Percentiles rank a stretch among this genome's conserved stretches.
phyloP scores from a whole-genome alignment of 64 coral and sea anemone genomes.

The Anthopleura sola region DNA sequence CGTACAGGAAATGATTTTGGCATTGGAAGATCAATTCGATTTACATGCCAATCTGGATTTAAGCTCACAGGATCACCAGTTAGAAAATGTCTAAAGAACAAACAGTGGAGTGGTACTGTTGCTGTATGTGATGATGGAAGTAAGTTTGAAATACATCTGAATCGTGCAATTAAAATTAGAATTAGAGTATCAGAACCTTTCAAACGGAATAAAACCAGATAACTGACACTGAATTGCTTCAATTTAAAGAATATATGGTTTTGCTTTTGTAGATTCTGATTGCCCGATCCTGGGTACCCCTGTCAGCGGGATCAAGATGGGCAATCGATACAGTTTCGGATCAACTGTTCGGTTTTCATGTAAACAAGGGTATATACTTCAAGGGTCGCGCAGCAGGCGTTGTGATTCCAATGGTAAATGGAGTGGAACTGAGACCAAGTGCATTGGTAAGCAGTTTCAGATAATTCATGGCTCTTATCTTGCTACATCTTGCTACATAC shows the following conservation, averaged over 20 bases:
- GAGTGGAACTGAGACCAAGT: constrained; percentile 62
- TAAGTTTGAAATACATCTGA: no score
- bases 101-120: constrained; percentile 46
- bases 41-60: constrained; percentile 58
- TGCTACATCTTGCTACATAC: no score
- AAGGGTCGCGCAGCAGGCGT: constrained; percentile 43
- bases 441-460: constrained; percentile 72
- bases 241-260: neutral
- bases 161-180: no score
- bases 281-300: constrained; percentile 65
- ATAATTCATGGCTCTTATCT: no score
- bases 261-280: constrained; percentile 52
- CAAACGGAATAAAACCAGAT: no score
- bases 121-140: constrained; percentile 61
- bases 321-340: constrained; percentile 57
- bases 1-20: constrained; percentile 36
- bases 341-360: constrained; percentile 60
- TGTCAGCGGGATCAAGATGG: constrained; percentile 55
- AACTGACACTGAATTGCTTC: no score
- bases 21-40: constrained; percentile 38
- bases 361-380: constrained; percentile 45
- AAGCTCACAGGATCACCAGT: constrained; percentile 47
- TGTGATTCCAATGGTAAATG: constrained; percentile 54
- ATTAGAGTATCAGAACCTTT: no score
- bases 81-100: constrained; percentile 42